Evolutionary conservation across 2,797 vertebrate genomes (phyloP), one percentile per base, ranked within the genome.

Genomic region (Anguilla pacifica): DNA sequence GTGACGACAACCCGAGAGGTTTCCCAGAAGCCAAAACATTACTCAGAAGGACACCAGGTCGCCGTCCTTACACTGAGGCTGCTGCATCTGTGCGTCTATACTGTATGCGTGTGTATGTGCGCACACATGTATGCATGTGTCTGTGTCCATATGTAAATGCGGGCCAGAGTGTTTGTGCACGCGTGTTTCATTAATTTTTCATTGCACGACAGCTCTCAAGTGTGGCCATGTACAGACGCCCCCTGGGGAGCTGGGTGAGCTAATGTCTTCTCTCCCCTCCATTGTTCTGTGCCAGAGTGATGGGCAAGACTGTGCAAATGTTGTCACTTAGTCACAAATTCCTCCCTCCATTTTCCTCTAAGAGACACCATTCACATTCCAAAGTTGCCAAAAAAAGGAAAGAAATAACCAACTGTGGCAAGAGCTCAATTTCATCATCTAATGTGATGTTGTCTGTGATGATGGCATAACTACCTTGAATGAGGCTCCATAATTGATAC

Each of bases 1-100:
- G 81, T 84, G 67, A 6, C 11, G 86, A 83, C 81, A 81, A 83
- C 61, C 59, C 43, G 84, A 49, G 49, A 31, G 86, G 86, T 83
- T 59, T 77, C 49, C 57, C 6, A 49, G 86, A 51, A 82, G 81
- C 82, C 59, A 72, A 49, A 13, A 28, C 39, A 59, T 87, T 28
- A 84, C 19, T 46, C 74, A 77, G 43, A 13, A 39, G 61, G 77
- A n/a, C 57, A 83, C 13, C 39, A 64, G 79, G 86, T 55, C 81
- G 53, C 57, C 31, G 35, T 49, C 39, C 46, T 25, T 70, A 43
- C 49, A 81, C 35, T 72, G 46, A 70, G 43, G 81, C 74, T 3
- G n/a, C 70, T 3, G n/a, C 70, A 59, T 72, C n/a, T 72, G 17
- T 61, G 57, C 10, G 25, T 83, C 28, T n/a, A 31, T 22, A 46